Evolutionary conservation across 2,113 vertebrate species (phyloP), one percentile per base, ranked within the genome.

Genomic region (Myocastor coypus): DNA sequence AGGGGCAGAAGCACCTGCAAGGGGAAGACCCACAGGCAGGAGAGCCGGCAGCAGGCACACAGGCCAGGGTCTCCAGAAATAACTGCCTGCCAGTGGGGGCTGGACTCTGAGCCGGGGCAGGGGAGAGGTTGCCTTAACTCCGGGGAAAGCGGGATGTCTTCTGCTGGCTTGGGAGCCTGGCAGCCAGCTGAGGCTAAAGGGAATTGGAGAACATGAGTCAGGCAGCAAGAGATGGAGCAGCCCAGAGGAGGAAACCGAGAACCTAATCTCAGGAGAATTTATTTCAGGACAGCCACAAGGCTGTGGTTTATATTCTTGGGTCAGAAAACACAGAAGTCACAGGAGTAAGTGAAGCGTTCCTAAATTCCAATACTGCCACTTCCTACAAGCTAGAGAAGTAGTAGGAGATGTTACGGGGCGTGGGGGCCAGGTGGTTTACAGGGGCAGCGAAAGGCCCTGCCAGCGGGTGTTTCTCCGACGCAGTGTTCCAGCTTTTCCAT

Each of bases 201-300:
- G 17, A 46, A 4, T 2, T 16, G 11, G 55, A 89, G 63, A 71
- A 71, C 28, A 22, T 68, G 26, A 32, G 42, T 16, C 20, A 59
- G 37, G 26, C 26, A 50, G 16, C 57, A 6, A 11, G 28, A 37
- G 20, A 26, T 1, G 28, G 40, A 32, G 13, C 59, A 83, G 30
- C 59, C 73, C 17, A 71, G 89, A 73, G 77, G 34, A 81, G 13
- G 32, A 83, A 75, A 66, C 77, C 63, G 63, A 73, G 69, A 87
- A 80, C 3, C 24, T 30, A 24, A 37, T n/a, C 83, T 71, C 59
- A 50, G 28, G 12, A 68, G 86, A 55, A 37, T 69, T 6, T 83
- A 14, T 75, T 94, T 89, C 46, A 64, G 42, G 55, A 80, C 5
- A n/a, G 37, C 19, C 28, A 89, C 94, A 87, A 55, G 0, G 7